Conservation (phyloP, 2,113 vertebrate species). For the Calcarius ornatus region DNA sequence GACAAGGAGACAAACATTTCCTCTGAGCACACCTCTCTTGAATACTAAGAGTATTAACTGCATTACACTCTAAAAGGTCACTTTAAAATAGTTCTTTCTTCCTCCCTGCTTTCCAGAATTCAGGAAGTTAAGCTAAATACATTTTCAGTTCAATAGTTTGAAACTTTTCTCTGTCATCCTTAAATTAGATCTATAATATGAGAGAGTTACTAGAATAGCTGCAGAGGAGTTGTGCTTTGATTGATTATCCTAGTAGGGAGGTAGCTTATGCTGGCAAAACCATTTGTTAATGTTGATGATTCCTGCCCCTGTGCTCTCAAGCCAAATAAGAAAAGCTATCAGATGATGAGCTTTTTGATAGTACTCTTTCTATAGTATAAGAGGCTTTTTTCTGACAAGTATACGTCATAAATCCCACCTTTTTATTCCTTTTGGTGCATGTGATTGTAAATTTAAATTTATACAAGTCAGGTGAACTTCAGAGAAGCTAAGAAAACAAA, state of each 20-base stretch:
- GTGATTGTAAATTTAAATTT: neutral
- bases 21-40: neutral
- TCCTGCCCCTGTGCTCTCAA: neutral
- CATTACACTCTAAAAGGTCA: neutral
- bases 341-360: neutral
- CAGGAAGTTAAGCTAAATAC: neutral
- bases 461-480: neutral
- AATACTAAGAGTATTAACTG: neutral
- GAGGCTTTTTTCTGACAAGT: neutral
- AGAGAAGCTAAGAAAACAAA: neutral
- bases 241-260: neutral
- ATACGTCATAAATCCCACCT: rapidly evolving
- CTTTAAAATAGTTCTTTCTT: neutral
- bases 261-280: neutral
- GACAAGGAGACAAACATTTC: neutral
- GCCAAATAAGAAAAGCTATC: neutral
- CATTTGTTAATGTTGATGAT: neutral
- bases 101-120: neutral
- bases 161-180: neutral
- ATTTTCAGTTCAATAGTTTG: neutral
- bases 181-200: neutral
- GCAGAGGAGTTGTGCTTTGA: neutral
- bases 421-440: neutral
- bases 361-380: neutral
- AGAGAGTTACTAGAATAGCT: neutral